Base-by-base conservation (phyloP, 2,113 vertebrate species). In the Cairina moschata region DNA sequence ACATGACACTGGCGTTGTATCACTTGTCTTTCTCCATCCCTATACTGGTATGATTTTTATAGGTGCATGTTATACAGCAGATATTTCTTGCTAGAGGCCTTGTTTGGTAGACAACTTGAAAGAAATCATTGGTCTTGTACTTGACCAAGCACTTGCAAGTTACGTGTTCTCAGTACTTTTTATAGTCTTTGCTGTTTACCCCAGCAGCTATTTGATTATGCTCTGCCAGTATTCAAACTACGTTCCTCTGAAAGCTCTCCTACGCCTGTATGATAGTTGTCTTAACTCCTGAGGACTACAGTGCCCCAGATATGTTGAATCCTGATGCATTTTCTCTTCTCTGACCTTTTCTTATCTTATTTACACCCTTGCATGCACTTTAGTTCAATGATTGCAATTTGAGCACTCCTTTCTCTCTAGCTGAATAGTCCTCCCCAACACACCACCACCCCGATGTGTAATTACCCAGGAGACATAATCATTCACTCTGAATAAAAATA, bases 61-160 rank as follows among this genome's bases (percentile, higher is more conserved):
- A 98, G 97, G 13, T 98, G 97, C 12, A 73, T 74, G 88, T 98
- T 69, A 98, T 97, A 87, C 97, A 98, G 73, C 96, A 98, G 67
- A 97, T 98, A 42, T 98, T 98, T 75, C 97, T 98, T 83, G 95
- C 96, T 71, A 98, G 98, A 58, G 95, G 97, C 52, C 97, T 97
- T 9, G 97, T 93, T 98, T 98, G 82, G 98, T 98, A 58, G 97
- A 98, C 90, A 99, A 98, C 89, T 95, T 98, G 5, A 96, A 98
- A 95, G 98, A 99, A 97, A 98, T 96, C 2, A 97, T 98, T 36
- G 96, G 98, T 91, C 98, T 98, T 32, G 90, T 98, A 69, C 97
- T 98, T 82, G 98, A 98, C 83, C 94, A 98, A 36, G 88, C 98
- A 54, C 85, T 98, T 93, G 96, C 97, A 66, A 97, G 97, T 67